Conservation (phyloP, 2,888 invertebrate genomes). For the Cantharis nigra region DNA sequence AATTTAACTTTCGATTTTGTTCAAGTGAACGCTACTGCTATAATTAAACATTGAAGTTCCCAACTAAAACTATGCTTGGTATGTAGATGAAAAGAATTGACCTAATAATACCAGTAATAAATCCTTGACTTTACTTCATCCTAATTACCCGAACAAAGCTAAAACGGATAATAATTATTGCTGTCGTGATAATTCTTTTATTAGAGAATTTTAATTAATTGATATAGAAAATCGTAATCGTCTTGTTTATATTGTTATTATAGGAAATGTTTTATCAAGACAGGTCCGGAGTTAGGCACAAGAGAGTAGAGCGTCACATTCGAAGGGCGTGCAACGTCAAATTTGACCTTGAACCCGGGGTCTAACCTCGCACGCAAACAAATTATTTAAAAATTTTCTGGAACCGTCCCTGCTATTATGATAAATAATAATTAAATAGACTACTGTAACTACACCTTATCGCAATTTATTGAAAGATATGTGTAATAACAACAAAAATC, state of each 20-base stretch:
- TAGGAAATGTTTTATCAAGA: background rate
- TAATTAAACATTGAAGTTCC: background rate
- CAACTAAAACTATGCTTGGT: background rate
- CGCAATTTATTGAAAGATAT: background rate
- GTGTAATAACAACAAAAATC: background rate
- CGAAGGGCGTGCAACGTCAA: background rate
- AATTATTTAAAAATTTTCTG: background rate
- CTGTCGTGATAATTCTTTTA: background rate
- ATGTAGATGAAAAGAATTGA: conserved; percentile 1
- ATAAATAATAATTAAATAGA: background rate
- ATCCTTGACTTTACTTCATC: background rate
- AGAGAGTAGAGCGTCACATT: background rate
- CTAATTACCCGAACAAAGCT: background rate
- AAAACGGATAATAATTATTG: background rate
- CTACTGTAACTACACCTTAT: background rate
- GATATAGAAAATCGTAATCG: background rate
- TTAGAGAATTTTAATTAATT: background rate
- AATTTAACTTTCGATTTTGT: background rate
- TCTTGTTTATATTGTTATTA: background rate
- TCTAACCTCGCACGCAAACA: background rate
- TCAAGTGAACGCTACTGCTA: background rate
- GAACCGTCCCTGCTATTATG: background rate
- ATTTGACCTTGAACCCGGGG: background rate
- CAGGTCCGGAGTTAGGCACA: background rate
- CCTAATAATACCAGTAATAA: background rate